phyloP scores from a whole-genome alignment of 2,888 invertebrate species.

The Theretra japonica region DNA sequence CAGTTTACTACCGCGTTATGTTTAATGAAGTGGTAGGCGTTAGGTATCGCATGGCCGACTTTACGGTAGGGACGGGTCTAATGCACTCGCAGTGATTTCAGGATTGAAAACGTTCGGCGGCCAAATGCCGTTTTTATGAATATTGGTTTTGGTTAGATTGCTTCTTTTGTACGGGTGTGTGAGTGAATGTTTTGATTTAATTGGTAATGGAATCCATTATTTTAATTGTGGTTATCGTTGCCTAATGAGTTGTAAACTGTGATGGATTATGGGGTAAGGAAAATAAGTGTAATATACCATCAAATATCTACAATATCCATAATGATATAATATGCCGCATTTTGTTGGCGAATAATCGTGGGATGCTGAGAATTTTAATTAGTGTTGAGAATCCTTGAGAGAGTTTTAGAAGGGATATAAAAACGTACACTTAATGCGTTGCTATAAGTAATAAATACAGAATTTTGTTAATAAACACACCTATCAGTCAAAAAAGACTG shows the following conservation, averaged over 20 bases:
- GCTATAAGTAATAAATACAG: too few relatives aligned
- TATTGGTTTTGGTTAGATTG: constrained; percentile 11
- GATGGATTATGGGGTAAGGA: too few relatives aligned
- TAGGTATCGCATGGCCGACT: constrained; percentile 35
- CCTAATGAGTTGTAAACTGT: not conserved
- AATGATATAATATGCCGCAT: too few relatives aligned
- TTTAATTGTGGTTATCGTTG: not conserved
- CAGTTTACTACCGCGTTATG: constrained; percentile 32
- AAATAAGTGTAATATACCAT: too few relatives aligned
- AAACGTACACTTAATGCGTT: too few relatives aligned
- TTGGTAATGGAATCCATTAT: not conserved
- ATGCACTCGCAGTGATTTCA: constrained; percentile 31
- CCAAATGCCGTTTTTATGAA: not conserved
- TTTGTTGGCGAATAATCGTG: too few relatives aligned
- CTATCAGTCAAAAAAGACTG: too few relatives aligned
- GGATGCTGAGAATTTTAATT: too few relatives aligned
- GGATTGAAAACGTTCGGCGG: constrained; percentile 18
- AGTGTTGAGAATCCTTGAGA: too few relatives aligned
- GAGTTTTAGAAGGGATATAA: too few relatives aligned
- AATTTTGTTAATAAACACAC: too few relatives aligned
- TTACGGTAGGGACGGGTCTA: constrained; percentile 32
- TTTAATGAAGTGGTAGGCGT: constrained; percentile 47
- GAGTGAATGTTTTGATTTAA: not conserved
- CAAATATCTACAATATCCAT: too few relatives aligned
- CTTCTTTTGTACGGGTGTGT: not conserved